Evolutionary conservation across 2,888 invertebrate species (phyloP), one percentile per base, ranked within the genome.

Genomic region (Alloplasta piceator): DNA sequence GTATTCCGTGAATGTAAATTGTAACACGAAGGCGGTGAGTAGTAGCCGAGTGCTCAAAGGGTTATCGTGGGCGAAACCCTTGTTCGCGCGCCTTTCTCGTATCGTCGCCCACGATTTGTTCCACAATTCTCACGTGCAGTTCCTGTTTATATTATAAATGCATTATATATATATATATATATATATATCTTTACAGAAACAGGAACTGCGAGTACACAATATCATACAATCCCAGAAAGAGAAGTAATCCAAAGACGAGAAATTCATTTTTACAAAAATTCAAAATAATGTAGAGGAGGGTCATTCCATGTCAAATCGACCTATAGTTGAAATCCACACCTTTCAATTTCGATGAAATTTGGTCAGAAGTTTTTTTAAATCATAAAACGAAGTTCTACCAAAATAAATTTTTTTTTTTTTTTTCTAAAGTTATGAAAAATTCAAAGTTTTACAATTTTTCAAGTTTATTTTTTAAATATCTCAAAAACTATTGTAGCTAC

Each of bases 41-140:
- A n/a, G 79, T 79, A 70, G 74, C 74, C 68, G 56, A 70, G 74
- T 61, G 72, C 60, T 74, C 64, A 50, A 58, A 79, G 79, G 74
- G 74, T 79, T 74, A 74, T 74, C 74, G 79, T 79, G 56, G 79
- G 79, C 79, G 74, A 63, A 56, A 48, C 74, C 73, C 72, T 58
- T 79, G 63, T 79, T 74, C 64, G 68, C 70, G 36, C 68, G 64
- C 64, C 68, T 70, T 58, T 74, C 64, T 63, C 61, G 61, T 63
- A 48, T 72, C 50, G 10, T 61, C 70, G 56, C 71, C 76, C 67
- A 38, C 68, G 66, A 61, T 61, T 60, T 6, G 56, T 14, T 14
- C 63, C 56, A 56, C 55, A n/a, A 16, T 50, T 55, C 39, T 48
- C 14, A 14, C 64, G 6, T 39, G 14, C 6, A 46, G 26, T 46